Evolutionary conservation across 2,888 invertebrate species (phyloP).

Genomic region (Eilema depressum): DNA sequence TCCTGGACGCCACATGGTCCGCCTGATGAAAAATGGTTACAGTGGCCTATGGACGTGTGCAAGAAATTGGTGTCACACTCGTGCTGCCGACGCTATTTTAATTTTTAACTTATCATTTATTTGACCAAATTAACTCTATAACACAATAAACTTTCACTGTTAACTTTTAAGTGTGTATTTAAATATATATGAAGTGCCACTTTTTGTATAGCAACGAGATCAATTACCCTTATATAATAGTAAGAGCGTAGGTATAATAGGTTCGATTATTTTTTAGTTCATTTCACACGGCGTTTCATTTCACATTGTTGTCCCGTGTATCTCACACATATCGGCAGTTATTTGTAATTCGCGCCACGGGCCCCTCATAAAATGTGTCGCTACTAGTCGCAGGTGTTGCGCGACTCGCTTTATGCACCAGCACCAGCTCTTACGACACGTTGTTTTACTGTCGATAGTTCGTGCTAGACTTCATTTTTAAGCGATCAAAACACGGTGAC

Average conservation of each 20-base stretch:
- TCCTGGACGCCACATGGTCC: too few relatives aligned
- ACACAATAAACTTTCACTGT: too few relatives aligned
- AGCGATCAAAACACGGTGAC: not conserved
- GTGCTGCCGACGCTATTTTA: too few relatives aligned
- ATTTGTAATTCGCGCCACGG: conserved; percentile 80
- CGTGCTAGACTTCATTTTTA: conserved; percentile 39
- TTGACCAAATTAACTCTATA: too few relatives aligned
- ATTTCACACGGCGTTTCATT: not conserved
- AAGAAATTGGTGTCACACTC: too few relatives aligned
- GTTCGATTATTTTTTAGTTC: not conserved
- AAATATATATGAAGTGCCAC: too few relatives aligned
- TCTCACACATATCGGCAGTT: conserved; percentile 61
- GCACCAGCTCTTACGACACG: conserved; percentile 48
- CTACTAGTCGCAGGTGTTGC: conserved; percentile 68
- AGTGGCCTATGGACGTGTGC: too few relatives aligned
- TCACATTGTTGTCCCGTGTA: conserved; percentile 46
- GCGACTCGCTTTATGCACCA: conserved; percentile 58
- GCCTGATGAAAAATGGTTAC: too few relatives aligned
- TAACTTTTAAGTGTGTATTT: too few relatives aligned
- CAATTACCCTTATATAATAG: too few relatives aligned
- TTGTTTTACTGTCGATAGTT: conserved; percentile 49
- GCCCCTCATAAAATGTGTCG: conserved; percentile 73
- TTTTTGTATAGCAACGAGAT: too few relatives aligned
- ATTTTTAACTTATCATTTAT: too few relatives aligned
- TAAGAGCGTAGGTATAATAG: not conserved